phyloP scores from a whole-genome alignment of 2,797 vertebrate genomes.

The Neomorphus geoffroyi region DNA sequence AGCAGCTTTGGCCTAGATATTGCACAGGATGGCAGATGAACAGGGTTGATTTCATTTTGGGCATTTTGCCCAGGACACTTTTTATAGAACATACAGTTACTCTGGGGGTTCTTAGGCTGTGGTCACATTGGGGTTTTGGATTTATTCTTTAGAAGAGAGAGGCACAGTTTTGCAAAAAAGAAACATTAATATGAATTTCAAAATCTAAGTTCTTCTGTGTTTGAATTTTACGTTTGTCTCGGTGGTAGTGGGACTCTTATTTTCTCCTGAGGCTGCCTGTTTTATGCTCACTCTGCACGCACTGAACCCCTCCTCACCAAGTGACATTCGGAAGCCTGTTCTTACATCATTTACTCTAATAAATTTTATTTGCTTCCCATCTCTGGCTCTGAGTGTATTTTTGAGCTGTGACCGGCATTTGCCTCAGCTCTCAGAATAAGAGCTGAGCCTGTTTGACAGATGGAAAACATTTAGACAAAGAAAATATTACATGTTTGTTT shows the following conservation, averaged over 20 bases:
- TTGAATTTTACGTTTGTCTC: neutral
- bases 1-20: constrained; percentile 76
- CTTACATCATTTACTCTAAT: neutral
- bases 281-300: neutral
- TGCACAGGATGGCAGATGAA: constrained; percentile 79
- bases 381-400: neutral
- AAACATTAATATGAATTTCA: neutral
- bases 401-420: constrained; percentile 7
- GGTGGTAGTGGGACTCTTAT: neutral
- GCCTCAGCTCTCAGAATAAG: neutral
- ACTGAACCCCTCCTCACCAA: neutral
- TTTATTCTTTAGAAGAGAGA: constrained; percentile 71
- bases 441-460: neutral
- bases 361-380: neutral
- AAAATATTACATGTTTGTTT: neutral
- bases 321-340: constrained; percentile 21
- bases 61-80: constrained; percentile 80
- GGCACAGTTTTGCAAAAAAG: neutral
- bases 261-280: neutral
- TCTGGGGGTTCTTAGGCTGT: constrained; percentile 72
- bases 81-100: constrained; percentile 82
- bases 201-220: neutral
- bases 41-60: constrained; percentile 81
- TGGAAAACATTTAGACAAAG: neutral
- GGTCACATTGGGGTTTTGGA: constrained; percentile 65